Percentiles rank a stretch among this genome's conserved stretches.
These are phyloP conservation scores for Coenobita brevimanus DNA, from an alignment of 1,140 invertebrate genomes.

Conservation along the genomic window DNA sequence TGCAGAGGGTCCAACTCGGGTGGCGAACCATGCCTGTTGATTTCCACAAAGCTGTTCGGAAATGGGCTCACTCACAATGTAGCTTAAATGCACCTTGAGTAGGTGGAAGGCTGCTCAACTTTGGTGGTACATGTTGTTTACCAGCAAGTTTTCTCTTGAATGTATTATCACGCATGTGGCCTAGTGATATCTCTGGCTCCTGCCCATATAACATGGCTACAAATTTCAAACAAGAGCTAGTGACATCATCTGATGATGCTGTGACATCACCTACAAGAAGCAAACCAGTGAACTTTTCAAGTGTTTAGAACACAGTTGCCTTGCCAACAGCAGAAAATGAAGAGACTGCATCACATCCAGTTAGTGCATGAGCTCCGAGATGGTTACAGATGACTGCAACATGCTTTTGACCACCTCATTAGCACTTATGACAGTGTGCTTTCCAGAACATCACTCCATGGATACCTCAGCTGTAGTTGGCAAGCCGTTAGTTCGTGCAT, in stretches of 20 bases:
- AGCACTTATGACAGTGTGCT: slow-evolving; percentile 11
- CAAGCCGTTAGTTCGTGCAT: slow-evolving; percentile 16
- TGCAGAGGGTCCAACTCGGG: not conserved
- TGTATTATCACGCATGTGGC: not conserved
- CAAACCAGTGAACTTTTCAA: not conserved
- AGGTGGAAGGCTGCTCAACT: slow-evolving; percentile 5
- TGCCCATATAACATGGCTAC: not conserved
- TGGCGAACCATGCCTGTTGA: not conserved
- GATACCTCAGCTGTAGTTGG: not conserved
- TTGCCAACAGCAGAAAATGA: not conserved
- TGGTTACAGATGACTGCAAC: not conserved
- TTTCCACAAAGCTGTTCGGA: slow-evolving; percentile 11
- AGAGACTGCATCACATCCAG: slow-evolving; percentile 18
- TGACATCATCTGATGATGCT: not conserved
- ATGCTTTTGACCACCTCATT: slow-evolving; percentile 31
- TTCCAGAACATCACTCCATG: slow-evolving; percentile 31
- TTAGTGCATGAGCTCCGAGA: slow-evolving; percentile 16
- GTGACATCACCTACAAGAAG: not conserved
- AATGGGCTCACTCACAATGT: slow-evolving; percentile 16
- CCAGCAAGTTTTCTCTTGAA: not conserved
- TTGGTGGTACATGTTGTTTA: not conserved
- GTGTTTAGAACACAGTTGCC: not conserved
- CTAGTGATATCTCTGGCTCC: not conserved
- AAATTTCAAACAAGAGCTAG: not conserved
- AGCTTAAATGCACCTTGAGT: not conserved